Evolutionary conservation across 2,113 vertebrate genomes (phyloP).

Genomic region (Neotragus moschatus): DNA sequence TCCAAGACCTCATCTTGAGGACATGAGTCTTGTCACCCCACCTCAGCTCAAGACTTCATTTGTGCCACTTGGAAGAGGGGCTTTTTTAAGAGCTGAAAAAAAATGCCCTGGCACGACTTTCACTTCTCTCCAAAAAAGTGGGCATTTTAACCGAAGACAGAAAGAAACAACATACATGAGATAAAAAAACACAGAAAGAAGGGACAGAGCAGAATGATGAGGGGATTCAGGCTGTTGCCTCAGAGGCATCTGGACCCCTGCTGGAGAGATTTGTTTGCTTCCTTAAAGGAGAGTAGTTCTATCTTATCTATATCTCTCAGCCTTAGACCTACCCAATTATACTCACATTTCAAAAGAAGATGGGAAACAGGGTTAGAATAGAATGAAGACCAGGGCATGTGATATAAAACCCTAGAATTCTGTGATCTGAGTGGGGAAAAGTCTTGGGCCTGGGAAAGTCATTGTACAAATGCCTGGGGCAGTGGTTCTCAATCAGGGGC

Average conservation of each 20-base stretch:
- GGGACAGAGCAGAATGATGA: not conserved
- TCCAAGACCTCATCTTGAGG: not conserved
- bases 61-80: not conserved
- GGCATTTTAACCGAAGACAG: not conserved
- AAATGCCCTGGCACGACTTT: not conserved
- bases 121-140: not conserved
- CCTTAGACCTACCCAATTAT: not conserved
- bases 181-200: not conserved
- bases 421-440: not conserved
- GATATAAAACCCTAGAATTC: not conserved
- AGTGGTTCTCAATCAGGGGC: not conserved
- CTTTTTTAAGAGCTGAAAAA: not conserved
- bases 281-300: not conserved
- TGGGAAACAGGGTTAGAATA: not conserved
- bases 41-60: not conserved
- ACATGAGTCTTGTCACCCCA: not conserved
- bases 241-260: not conserved
- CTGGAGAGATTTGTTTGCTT: not conserved
- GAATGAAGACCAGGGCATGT: not conserved
- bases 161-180: not conserved
- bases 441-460: not conserved
- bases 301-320: not conserved
- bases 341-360: not conserved
- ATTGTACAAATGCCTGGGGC: not conserved
- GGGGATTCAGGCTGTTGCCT: not conserved